Conservation (phyloP, 2,797 vertebrate species). For the Periophthalmus magnuspinnatus region DNA sequence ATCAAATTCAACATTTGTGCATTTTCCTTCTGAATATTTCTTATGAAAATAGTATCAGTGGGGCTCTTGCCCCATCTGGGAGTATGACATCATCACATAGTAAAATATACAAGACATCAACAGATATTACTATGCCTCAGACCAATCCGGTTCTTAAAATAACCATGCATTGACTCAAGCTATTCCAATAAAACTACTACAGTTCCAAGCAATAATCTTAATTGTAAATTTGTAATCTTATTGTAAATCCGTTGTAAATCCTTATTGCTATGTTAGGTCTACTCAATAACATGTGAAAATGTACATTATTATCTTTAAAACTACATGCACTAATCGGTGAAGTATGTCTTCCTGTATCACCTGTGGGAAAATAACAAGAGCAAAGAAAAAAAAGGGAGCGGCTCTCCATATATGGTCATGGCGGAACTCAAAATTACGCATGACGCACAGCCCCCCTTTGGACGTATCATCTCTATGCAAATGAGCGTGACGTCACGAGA, state of each 20-base stretch:
- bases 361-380: conserved; percentile 8
- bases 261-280: background rate
- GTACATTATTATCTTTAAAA: background rate
- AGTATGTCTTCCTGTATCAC: background rate
- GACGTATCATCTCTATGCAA: conserved; percentile 17
- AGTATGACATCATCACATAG: background rate
- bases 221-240: no score
- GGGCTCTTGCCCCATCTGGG: background rate
- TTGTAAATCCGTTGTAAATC: no score
- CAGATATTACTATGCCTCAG: no score
- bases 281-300: background rate
- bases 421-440: conserved; percentile 34
- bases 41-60: background rate
- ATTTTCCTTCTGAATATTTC: background rate
- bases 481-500: conserved; percentile 52
- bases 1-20: background rate
- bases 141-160: no score
- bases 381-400: background rate
- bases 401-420: conserved; percentile 65
- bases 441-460: background rate
- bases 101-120: background rate
- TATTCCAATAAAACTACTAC: background rate
- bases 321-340: background rate
- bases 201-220: no score
- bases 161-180: background rate